phyloP scores from a whole-genome alignment of 2,888 invertebrate genomes.

The Hypsopygia costalis region DNA sequence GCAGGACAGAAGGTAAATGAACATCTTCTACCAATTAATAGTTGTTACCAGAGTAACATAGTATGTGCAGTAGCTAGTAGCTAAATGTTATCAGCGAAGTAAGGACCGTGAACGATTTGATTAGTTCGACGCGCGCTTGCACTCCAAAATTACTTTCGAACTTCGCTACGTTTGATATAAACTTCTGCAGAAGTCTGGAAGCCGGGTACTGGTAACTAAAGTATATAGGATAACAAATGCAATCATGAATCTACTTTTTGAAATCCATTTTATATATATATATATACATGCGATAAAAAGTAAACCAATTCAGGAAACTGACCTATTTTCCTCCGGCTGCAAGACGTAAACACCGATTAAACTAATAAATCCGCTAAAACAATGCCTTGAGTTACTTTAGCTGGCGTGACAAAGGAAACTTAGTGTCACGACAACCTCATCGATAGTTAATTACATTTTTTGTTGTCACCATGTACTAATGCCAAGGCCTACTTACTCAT shows the following conservation, averaged over 20 bases:
- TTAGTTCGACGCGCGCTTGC: conserved; percentile 74
- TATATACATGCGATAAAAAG: background rate
- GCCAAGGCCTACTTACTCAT: conserved; percentile 77
- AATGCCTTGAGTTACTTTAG: conserved; percentile 57
- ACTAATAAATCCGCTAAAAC: conserved; percentile 68
- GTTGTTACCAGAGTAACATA: conserved; percentile 54
- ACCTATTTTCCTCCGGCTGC: conserved; percentile 12
- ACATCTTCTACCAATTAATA: no score
- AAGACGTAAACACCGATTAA: conserved; percentile 43
- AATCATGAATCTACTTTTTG: no score
- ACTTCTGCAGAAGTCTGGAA: conserved; percentile 46
- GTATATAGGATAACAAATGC: conserved; percentile 7
- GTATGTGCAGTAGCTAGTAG: conserved; percentile 17
- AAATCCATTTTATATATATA: no score
- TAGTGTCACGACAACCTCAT: conserved; percentile 54
- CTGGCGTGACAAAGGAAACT: conserved; percentile 74
- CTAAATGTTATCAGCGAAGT: conserved; percentile 58
- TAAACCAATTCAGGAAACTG: conserved; percentile 27
- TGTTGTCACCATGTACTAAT: conserved; percentile 65
- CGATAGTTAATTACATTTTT: conserved; percentile 73
- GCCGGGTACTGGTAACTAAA: conserved; percentile 40
- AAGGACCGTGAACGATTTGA: conserved; percentile 76
- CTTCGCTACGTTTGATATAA: conserved; percentile 49
- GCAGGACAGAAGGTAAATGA: no score
- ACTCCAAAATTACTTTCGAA: conserved; percentile 76